Evolutionary conservation across 2,797 vertebrate genomes (phyloP).

Genomic region (Decapterus maruadsi): DNA sequence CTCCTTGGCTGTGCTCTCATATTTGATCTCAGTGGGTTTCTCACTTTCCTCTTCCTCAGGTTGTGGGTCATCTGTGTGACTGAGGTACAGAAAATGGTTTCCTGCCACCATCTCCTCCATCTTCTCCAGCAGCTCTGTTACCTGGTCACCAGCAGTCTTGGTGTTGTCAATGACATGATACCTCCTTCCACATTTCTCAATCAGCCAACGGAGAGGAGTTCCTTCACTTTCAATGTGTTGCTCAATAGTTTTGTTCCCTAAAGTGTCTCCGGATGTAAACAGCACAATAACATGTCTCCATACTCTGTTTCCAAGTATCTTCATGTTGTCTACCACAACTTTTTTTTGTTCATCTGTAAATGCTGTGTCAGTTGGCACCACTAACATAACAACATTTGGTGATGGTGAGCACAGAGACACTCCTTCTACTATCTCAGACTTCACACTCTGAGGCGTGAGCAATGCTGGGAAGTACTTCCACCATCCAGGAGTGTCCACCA

Average conservation of each 20-base stretch:
- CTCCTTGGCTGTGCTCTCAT: neutral
- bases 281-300: constrained; percentile 40
- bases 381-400: constrained; percentile 44
- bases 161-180: constrained; percentile 24
- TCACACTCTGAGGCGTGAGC: neutral
- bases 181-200: constrained; percentile 40
- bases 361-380: constrained; percentile 8
- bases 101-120: constrained; percentile 47
- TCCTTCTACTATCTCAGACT: constrained; percentile 11
- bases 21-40: neutral
- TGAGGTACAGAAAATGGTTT: constrained; percentile 23
- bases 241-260: constrained; percentile 29
- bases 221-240: constrained; percentile 42
- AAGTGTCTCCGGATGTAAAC: constrained; percentile 6
- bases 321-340: constrained; percentile 34
- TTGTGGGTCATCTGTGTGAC: neutral
- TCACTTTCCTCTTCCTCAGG: neutral
- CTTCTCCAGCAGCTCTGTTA: constrained; percentile 30
- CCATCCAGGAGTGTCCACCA: constrained; percentile 53
- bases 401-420: constrained; percentile 35
- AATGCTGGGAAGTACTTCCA: constrained; percentile 12
- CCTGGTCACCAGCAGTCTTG: neutral
- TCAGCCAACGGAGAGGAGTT: constrained; percentile 22
- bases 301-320: constrained; percentile 14
- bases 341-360: constrained; percentile 30